phyloP scores from a whole-genome alignment of 2,888 invertebrate species.

The Eumerus sabulonum region DNA sequence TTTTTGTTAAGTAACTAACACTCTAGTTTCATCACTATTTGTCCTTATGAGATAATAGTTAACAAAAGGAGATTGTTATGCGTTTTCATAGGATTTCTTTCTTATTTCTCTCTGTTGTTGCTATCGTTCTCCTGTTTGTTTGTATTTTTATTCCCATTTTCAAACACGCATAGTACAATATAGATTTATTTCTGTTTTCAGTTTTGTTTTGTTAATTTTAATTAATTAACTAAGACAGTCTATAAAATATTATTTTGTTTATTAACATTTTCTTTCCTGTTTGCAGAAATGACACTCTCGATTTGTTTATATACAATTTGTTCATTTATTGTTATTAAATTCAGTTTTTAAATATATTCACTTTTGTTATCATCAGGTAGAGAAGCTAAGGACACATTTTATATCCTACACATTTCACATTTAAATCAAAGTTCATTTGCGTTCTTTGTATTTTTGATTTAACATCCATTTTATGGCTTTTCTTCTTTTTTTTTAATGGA shows the following conservation, averaged over 20 bases:
- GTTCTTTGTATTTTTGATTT: background rate
- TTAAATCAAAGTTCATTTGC: constrained; percentile 34
- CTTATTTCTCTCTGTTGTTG: background rate
- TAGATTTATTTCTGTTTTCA: constrained; percentile 16
- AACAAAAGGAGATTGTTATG: constrained; percentile 48
- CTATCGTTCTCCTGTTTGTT: background rate
- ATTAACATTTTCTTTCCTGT: constrained; percentile 12
- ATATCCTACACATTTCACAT: constrained; percentile 48
- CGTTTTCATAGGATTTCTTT: constrained; percentile 42
- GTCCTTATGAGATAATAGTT: constrained; percentile 35
- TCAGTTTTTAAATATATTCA: constrained; percentile 18
- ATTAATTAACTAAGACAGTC: constrained; percentile 62
- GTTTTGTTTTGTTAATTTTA: constrained; percentile 32
- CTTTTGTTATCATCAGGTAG: constrained; percentile 63
- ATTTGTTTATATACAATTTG: constrained; percentile 16
- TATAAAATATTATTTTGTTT: constrained; percentile 53
- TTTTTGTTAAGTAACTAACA: too few species aligned
- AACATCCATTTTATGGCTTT: constrained; percentile 4
- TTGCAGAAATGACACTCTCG: constrained; percentile 49
- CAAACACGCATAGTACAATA: constrained; percentile 1
- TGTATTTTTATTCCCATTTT: constrained; percentile 37
- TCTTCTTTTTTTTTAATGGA: constrained; percentile 27
- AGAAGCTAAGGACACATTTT: constrained; percentile 68
- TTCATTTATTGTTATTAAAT: constrained; percentile 12
- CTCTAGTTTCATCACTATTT: constrained; percentile 4